Evolutionary conservation across 2,797 vertebrate genomes (phyloP).

Genomic region (Acanthis flammea): DNA sequence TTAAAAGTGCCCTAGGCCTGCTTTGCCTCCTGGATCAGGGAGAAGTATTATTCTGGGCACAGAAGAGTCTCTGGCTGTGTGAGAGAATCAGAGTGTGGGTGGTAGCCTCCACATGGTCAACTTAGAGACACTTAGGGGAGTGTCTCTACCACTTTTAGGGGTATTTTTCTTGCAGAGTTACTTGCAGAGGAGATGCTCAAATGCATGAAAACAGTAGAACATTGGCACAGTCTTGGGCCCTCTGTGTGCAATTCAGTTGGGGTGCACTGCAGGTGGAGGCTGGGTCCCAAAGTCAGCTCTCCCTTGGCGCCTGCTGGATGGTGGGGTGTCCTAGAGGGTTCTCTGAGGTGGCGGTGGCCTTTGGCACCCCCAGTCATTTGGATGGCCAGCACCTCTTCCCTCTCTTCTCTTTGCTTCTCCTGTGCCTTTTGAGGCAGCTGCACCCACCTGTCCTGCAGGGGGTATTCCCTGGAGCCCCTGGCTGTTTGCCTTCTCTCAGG

Average conservation of each 20-base stretch:
- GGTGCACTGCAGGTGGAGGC: accelerated
- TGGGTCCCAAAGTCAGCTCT: neutral
- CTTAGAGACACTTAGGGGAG: neutral
- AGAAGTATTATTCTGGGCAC: neutral
- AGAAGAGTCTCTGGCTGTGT: accelerated
- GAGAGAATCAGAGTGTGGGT: neutral
- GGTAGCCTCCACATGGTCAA: neutral
- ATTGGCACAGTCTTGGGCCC: accelerated
- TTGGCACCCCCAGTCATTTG: accelerated
- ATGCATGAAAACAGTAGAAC: accelerated
- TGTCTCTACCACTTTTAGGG: neutral
- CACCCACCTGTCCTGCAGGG: accelerated
- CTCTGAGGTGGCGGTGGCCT: neutral
- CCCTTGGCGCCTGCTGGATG: accelerated
- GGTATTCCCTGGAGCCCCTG: neutral
- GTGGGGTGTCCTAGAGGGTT: neutral
- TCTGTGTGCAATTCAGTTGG: neutral
- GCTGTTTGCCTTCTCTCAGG: neutral
- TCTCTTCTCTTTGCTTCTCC: neutral
- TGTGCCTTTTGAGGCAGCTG: neutral
- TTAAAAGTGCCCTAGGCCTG: neutral
- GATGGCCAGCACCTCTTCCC: neutral
- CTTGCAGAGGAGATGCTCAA: neutral
- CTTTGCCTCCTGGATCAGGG: neutral
- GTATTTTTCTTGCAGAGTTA: neutral